Evolutionary conservation across 2,113 vertebrate genomes (phyloP), one percentile per base, ranked within the genome.

Genomic region (Murina feae): DNA sequence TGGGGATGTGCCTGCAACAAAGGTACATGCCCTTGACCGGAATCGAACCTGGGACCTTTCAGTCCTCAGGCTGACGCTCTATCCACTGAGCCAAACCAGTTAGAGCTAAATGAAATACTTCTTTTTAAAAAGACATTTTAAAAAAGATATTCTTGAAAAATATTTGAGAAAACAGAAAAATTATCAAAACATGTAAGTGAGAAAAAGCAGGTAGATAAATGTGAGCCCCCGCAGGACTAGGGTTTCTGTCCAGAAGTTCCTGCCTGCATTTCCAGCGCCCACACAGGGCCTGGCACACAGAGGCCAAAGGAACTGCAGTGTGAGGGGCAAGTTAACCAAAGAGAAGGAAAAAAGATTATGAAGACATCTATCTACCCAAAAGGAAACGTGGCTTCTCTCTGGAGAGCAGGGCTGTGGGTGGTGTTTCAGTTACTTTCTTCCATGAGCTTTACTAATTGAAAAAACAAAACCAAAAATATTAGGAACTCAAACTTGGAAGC

Each of bases 91-190:
- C n/a, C n/a, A n/a, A n/a, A n/a, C n/a, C n/a, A n/a, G n/a, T n/a
- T n/a, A n/a, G n/a, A n/a, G n/a, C n/a, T n/a, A n/a, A n/a, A n/a
- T n/a, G n/a, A n/a, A n/a, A n/a, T n/a, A n/a, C n/a, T n/a, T n/a
- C n/a, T n/a, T n/a, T n/a, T n/a, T n/a, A n/a, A n/a, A n/a, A n/a
- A n/a, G n/a, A n/a, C 23, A 35, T 66, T 25, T 75, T 39, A 30
- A 44, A 37, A 49, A 81, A 53, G 14, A 32, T 53, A 39, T n/a
- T 72, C 53, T 90, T 42, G n/a, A 53, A 85, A 80, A 63, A 74
- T 85, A 65, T 21, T 92, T 72, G 60, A 35, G 58, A 75, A 71
- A 51, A 81, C 13, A 81, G 66, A 88, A 89, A 75, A 76, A 82
- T 30, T 11, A 23, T 25, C n/a, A 10, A 42, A 35, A 49, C 12